Conservation (phyloP, 2,888 invertebrate genomes). For the Plusia festucae region DNA sequence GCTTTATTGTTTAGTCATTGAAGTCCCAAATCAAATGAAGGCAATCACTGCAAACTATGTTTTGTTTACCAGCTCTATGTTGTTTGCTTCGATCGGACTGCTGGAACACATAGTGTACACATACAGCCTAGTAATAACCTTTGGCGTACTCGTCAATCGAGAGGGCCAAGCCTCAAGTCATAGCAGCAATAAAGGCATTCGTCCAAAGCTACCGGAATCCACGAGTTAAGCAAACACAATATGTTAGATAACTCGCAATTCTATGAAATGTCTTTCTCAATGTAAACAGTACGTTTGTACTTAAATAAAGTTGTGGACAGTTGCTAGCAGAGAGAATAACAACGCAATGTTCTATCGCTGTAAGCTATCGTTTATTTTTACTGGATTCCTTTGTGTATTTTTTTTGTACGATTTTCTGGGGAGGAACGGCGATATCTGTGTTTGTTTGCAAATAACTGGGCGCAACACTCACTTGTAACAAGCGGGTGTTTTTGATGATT, state of each 20-base stretch:
- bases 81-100: not conserved
- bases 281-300: conserved; percentile 47
- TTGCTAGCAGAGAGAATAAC: conserved; percentile 17
- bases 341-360: conserved; percentile 34
- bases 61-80: not conserved
- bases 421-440: conserved; percentile 6
- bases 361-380: conserved; percentile 39
- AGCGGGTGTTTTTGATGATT: not conserved
- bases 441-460: not conserved
- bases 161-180: conserved; percentile 30
- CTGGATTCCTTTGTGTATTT: conserved; percentile 26
- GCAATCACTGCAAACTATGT: not conserved
- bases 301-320: conserved; percentile 49
- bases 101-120: not conserved
- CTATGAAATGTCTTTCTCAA: conserved; percentile 39
- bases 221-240: conserved; percentile 49
- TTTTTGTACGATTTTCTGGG: conserved; percentile 8
- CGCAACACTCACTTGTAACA: conserved; percentile 1
- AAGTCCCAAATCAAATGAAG: not conserved
- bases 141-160: conserved; percentile 45
- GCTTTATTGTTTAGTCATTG: not conserved
- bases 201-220: conserved; percentile 32
- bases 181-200: conserved; percentile 42
- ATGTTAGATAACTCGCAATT: conserved; percentile 40
- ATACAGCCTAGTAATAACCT: conserved; percentile 19